Base-by-base conservation (phyloP, 2,888 invertebrate genomes). In the Lacanobia wlatinum region DNA sequence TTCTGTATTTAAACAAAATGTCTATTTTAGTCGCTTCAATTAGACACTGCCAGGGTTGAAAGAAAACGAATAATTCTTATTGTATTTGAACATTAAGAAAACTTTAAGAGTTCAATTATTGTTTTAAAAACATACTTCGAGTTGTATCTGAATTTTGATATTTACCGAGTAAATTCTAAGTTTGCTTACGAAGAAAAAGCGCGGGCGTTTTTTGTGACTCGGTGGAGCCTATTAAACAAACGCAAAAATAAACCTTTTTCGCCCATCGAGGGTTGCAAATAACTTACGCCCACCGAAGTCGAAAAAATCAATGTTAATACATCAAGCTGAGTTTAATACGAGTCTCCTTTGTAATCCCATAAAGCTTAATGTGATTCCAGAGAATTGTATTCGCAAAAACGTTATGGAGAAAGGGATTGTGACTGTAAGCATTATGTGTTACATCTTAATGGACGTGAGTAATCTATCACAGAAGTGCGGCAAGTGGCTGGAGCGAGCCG, bases 381-480 rank as follows among this genome's bases (percentile, higher is more conserved):
- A 69, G 55, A 80, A 76, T 76, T 68, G 28, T 60, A 72, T 76
- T 65, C 52, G 58, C 53, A 73, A 84, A 79, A 82, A 64, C 67
- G 56, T 75, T 74, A 76, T 58, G 60, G 50, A 63, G 48, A 71
- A 59, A 60, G 40, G 64, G 53, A 60, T 70, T 56, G 64, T 67
- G 43, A 61, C 61, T 68, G 58, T 55, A 63, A 50, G 58, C 60
- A 69, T 70, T 66, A 78, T 78, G 70, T 80, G 79, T 76, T 64
- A 80, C 76, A 74, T 82, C 76, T 78, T 83, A 88, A 88, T 87
- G 88, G 87, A 82, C 79, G 82, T 62, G 23, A 76, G 82, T 87
- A 82, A 87, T 88, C 78, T 87, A 80, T 87, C 88, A 84, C 78
- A 34, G 60, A 67, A 59, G 56, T 50, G 76, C 48, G 73, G 75